phyloP scores from a whole-genome alignment of 2,888 invertebrate genomes.

The Eudemis profundana region DNA sequence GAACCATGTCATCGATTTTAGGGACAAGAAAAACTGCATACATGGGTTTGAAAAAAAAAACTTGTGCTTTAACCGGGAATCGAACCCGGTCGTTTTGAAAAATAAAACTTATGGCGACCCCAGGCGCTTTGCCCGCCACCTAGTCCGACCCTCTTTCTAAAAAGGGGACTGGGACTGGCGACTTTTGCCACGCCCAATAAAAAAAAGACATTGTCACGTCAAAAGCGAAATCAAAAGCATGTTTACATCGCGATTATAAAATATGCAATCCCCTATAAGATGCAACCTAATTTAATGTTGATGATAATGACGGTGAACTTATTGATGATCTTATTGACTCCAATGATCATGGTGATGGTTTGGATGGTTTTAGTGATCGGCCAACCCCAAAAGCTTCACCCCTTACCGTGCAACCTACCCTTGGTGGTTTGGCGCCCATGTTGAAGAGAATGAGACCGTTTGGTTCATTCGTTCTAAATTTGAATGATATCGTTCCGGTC shows the following conservation, averaged over 20 bases:
- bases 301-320: conserved; percentile 13
- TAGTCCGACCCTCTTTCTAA: no score
- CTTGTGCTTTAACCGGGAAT: no score
- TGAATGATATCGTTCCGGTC: conserved; percentile 95
- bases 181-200: no score
- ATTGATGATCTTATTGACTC: conserved; percentile 26
- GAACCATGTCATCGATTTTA: no score
- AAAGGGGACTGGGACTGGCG: no score
- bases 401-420: conserved; percentile 89
- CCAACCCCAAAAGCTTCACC: conserved; percentile 84
- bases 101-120: no score
- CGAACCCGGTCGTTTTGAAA: no score
- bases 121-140: no score
- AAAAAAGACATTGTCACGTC: neutral
- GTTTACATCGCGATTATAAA: conserved; percentile 50
- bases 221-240: conserved; percentile 10
- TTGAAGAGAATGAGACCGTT: conserved; percentile 97
- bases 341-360: conserved; percentile 30
- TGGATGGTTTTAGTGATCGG: conserved; percentile 42
- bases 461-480: conserved; percentile 97
- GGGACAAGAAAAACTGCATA: no score
- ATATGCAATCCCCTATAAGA: conserved; percentile 46
- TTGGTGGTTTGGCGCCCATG: conserved; percentile 91
- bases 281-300: conserved; percentile 18
- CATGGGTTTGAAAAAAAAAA: no score